Evolutionary conservation across 2,888 invertebrate species (phyloP), one percentile per base, ranked within the genome.

Genomic region (Operophtera brumata): DNA sequence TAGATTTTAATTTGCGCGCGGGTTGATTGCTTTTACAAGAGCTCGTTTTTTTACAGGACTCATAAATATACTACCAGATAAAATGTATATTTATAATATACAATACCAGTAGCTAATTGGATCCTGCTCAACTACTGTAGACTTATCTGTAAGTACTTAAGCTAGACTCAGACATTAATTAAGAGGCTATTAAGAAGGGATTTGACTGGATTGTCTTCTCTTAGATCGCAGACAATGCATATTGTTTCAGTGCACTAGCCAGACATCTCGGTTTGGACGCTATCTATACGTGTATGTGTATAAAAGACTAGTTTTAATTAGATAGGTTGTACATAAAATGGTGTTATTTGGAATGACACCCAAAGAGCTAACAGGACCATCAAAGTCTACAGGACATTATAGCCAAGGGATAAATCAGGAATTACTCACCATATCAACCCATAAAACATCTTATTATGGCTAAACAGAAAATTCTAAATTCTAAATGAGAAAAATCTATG

Each of bases 1-100:
- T 50, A 58, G 47, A 35, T 87, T 89, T 88, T 89, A 87, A 89
- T 87, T 87, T 55, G 70, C 73, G 75, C 75, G 70, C 74, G 67
- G 66, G 67, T 65, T 71, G 75, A 78, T 79, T 77, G 79, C 75
- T 72, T 80, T 78, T 66, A 66, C 63, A 61, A 57, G 64, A 65
- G 65, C 67, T 71, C 69, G 68, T 67, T 61, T 58, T 68, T 67
- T 62, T 61, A 45, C 43, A 36, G 51, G 36, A 37, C 49, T 47
- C 42, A 36, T 47, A 50, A 47, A 52, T 50, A 51, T 43, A 42
- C 28, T 40, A 36, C 36, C 41, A 34, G 48, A 58, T 40, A 56
- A 37, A 54, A 41, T 43, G 49, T 36, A 48, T 28, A 47, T 50
- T 49, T 32, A 50, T 48, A 20, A n/a, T 14, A 47, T 34, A 28